phyloP scores from a whole-genome alignment of 2,113 vertebrate genomes.

The Galbula dea region DNA sequence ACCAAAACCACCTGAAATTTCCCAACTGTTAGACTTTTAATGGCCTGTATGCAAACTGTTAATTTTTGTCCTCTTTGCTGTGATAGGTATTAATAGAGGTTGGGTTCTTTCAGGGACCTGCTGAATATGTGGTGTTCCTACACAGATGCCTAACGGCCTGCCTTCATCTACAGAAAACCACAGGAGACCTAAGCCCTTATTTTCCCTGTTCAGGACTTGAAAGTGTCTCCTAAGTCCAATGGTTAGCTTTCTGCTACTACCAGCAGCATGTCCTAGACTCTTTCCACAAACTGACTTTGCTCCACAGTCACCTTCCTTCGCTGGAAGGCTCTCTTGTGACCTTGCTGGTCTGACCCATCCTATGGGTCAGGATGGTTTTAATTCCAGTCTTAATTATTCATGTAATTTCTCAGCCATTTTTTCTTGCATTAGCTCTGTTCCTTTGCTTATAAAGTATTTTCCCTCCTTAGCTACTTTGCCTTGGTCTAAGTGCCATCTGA shows the following conservation, averaged over 20 bases:
- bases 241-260: background rate
- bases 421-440: background rate
- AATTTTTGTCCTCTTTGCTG: background rate
- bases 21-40: background rate
- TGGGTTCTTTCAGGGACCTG: slow-evolving; percentile 26
- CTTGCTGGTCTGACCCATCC: background rate
- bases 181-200: background rate
- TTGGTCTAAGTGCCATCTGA: background rate
- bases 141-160: slow-evolving; percentile 1
- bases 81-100: background rate
- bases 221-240: background rate
- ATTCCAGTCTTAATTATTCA: background rate
- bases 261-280: background rate
- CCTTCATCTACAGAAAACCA: background rate
- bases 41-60: background rate
- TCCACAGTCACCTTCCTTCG: background rate
- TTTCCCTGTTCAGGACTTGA: background rate
- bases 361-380: background rate
- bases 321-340: background rate
- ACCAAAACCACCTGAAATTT: background rate
- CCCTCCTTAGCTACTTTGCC: background rate
- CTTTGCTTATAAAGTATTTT: background rate
- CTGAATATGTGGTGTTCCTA: slow-evolving; percentile 6
- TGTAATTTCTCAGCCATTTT: background rate
- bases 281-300: background rate